A percentile compares a stretch with the other conserved stretches of the same genome.
Conservation (phyloP, 1,140 invertebrate species). For the Aphelenchoides avenae region DNA sequence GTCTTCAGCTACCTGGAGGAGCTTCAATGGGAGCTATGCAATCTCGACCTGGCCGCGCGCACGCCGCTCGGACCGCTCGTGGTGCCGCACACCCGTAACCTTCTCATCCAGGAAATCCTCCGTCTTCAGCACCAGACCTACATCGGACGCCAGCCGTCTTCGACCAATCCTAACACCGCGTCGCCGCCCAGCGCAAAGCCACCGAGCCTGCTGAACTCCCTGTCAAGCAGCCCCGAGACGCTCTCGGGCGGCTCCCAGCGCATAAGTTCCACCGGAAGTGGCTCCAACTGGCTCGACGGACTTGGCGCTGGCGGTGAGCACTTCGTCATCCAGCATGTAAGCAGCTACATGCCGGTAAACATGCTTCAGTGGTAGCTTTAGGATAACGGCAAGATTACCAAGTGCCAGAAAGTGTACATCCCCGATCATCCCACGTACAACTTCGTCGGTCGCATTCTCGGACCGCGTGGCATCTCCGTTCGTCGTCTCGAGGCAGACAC, state of each 20-base stretch:
- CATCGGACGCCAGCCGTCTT: neutral
- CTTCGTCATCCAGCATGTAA: neutral
- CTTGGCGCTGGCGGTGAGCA: neutral
- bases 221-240: neutral
- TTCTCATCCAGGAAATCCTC: neutral
- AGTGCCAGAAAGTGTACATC: slow-evolving; percentile 12
- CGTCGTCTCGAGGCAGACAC: slow-evolving; percentile 98
- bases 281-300: neutral
- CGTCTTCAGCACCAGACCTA: slow-evolving; percentile 1
- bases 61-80: neutral
- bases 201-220: slow-evolving; percentile 1
- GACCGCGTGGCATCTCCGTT: slow-evolving; percentile 94
- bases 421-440: slow-evolving; percentile 11
- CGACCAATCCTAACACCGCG: neutral
- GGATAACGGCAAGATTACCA: neutral
- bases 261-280: neutral
- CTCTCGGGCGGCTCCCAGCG: neutral
- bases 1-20: slow-evolving; percentile 12
- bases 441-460: slow-evolving; percentile 73
- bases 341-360: neutral
- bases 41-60: neutral
- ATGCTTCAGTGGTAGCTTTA: neutral
- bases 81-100: slow-evolving; percentile 5
- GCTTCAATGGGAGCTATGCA: neutral
- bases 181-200: slow-evolving; percentile 1